Evolutionary conservation across 2,888 invertebrate species (phyloP).

Genomic region (Osmoderma eremita): DNA sequence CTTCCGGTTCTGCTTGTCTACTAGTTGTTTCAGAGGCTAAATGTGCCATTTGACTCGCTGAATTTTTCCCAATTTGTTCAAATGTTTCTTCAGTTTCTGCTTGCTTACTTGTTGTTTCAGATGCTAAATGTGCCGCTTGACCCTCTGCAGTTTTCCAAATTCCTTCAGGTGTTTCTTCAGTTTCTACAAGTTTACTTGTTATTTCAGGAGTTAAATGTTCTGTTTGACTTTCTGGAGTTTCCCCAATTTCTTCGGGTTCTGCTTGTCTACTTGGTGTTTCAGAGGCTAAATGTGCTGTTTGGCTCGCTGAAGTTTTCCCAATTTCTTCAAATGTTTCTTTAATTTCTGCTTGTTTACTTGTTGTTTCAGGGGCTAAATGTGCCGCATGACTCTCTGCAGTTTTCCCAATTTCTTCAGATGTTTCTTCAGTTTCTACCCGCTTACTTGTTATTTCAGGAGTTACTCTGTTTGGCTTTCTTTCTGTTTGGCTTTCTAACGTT

Average conservation of each 20-base stretch:
- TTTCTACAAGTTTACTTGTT: too few relatives aligned
- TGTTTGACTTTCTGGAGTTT: not conserved
- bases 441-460: not conserved
- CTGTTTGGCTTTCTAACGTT: not conserved
- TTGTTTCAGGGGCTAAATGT: not conserved
- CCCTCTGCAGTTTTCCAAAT: too few relatives aligned
- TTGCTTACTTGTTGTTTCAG: not conserved
- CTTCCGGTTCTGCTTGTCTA: not conserved
- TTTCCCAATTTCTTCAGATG: not conserved
- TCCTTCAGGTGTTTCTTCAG: too few relatives aligned
- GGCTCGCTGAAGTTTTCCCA: not conserved
- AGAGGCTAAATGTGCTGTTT: not conserved
- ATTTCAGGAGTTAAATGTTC: too few relatives aligned
- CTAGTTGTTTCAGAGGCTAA: not conserved
- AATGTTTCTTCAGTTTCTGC: not conserved
- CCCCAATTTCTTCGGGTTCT: not conserved
- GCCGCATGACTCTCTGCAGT: not conserved
- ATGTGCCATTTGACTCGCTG: not conserved
- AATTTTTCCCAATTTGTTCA: not conserved
- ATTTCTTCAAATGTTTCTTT: not conserved
- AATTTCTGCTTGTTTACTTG: not conserved
- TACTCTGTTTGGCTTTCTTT: too few relatives aligned
- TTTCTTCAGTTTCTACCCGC: not conserved
- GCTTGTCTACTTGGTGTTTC: not conserved
- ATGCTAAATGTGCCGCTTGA: too few relatives aligned